These are phyloP conservation scores for Listronotus oregonensis DNA, from an alignment of 1,140 invertebrate species.

Conservation along the genomic window DNA sequence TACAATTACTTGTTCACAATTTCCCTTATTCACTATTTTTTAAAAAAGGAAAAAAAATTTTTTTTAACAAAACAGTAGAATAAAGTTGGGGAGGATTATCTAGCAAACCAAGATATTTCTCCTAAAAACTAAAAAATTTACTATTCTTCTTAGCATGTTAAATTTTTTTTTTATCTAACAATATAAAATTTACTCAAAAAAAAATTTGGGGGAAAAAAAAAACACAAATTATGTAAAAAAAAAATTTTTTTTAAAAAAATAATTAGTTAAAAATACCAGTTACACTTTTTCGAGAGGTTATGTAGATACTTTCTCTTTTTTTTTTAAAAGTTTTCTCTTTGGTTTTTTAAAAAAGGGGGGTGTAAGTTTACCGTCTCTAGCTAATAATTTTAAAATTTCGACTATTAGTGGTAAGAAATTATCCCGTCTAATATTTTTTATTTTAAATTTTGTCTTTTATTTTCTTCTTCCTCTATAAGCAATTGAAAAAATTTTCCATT, in stretches of 20 bases:
- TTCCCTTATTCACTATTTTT: too few species aligned
- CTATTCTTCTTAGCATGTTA: too few species aligned
- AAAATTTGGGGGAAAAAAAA: too few species aligned
- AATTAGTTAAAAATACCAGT: constrained; percentile 1
- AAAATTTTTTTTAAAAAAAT: constrained; percentile 3
- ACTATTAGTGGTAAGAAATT: constrained; percentile 98
- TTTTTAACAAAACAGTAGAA: too few species aligned
- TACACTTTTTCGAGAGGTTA: not conserved
- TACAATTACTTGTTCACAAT: too few species aligned
- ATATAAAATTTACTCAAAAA: too few species aligned
- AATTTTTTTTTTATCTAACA: too few species aligned
- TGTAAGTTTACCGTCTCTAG: constrained; percentile 88
- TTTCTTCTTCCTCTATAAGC: constrained; percentile 86
- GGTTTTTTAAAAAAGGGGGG: constrained; percentile 86
- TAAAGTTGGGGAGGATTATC: too few species aligned
- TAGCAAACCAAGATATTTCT: too few species aligned
- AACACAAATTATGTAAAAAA: not conserved
- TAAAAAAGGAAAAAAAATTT: too few species aligned
- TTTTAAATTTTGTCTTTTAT: constrained; percentile 82
- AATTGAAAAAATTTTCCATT: constrained; percentile 73
- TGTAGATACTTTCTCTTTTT: constrained; percentile 47
- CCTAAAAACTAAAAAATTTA: too few species aligned
- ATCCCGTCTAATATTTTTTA: constrained; percentile 93
- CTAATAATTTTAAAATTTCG: constrained; percentile 91
- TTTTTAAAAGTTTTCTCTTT: constrained; percentile 75